Evolutionary conservation across 1,140 invertebrate species (phyloP), one percentile per base, ranked within the genome.

Genomic region (Nasonia longicornis): DNA sequence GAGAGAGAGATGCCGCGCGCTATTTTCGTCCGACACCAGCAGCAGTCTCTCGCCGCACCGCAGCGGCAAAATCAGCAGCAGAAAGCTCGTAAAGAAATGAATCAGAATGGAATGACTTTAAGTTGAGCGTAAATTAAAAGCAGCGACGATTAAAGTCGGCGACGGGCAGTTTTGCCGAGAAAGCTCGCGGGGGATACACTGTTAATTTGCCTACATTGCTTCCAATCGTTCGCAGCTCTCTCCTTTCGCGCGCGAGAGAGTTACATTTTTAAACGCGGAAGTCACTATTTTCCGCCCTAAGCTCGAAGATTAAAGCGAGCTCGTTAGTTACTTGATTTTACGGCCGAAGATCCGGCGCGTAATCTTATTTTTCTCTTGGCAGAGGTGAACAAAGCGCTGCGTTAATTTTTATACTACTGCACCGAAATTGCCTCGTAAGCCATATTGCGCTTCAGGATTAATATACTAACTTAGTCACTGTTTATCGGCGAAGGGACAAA

Each of bases 41-140:
- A 2, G 4, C 16, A 16, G 16, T n/a, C 52, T 58, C 52, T 20
- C 16, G 3, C 11, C 48, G 8, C 48, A 3, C 48, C 16, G 2
- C 16, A 2, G 12, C 6, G 52, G 52, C 31, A 72, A 31, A 69
- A 79, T 11, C 45, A 26, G 14, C 26, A 20, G 45, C 31, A 75
- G 58, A 58, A 75, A n/a, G 16, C 29, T 77, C 20, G n/a, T n/a
- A 64, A 77, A 38, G 63, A 66, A 77, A 77, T 66, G 35, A 77
- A 77, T 69, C 63, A 29, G 22, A 67, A 77, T 31, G 38, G 20
- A 77, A 10, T 69, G 63, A 67, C 76, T 69, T 77, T 64, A 38
- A 64, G 31, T 29, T 11, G 31, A 11, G 58, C 73, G 73, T 76
- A 76, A 76, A 76, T 76, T 76, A 64, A 64, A 64, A 63, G 63